These are phyloP conservation scores for Trichonephila clavata DNA, from an alignment of 1,140 invertebrate genomes.

Conservation along the genomic window DNA sequence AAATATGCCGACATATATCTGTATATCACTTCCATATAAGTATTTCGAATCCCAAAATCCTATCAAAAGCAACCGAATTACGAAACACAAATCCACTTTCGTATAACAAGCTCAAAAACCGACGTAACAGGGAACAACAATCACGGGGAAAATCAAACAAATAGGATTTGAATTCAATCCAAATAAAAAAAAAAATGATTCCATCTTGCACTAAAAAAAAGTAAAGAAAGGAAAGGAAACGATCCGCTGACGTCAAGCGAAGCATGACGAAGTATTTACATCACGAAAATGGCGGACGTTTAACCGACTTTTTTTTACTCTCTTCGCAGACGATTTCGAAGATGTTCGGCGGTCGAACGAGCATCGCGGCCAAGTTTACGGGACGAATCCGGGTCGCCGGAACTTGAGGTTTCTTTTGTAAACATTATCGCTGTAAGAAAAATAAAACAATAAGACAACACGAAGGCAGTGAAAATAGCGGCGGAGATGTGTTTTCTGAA, in stretches of 20 bases:
- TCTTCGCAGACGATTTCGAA: neutral
- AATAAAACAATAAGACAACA: neutral
- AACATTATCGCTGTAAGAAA: neutral
- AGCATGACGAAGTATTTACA: neutral
- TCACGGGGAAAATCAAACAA: neutral
- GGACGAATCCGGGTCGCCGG: constrained; percentile 16
- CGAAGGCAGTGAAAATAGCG: neutral
- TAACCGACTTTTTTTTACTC: neutral
- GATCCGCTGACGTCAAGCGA: neutral
- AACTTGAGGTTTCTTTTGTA: constrained; percentile 13
- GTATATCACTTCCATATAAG: no score
- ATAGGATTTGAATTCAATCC: neutral
- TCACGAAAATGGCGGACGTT: neutral
- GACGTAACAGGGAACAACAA: neutral
- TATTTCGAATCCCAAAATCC: neutral
- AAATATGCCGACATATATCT: no score
- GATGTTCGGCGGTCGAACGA: neutral
- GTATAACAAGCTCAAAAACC: neutral
- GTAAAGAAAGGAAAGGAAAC: neutral
- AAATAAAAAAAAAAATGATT: neutral
- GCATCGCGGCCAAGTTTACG: constrained; percentile 20
- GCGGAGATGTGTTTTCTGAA: neutral
- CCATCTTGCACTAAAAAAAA: neutral
- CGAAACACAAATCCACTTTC: neutral
- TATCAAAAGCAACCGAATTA: neutral